phyloP scores from a whole-genome alignment of 1,140 invertebrate genomes.

The Pseudomyrmex gracilis region DNA sequence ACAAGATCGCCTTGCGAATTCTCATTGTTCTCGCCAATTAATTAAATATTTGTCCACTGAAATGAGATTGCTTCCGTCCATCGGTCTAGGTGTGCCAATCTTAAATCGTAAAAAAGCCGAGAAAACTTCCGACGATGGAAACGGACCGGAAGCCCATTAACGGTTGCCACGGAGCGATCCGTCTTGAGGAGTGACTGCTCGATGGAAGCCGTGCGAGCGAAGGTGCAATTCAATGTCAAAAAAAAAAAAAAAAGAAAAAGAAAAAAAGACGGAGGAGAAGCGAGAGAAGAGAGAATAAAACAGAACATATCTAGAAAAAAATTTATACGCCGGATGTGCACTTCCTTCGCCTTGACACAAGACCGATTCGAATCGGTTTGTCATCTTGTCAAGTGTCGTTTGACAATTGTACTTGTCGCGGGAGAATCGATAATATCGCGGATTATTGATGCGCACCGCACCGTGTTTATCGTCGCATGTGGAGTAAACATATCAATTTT shows the following conservation, averaged over 20 bases:
- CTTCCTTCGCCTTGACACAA: neutral
- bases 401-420: neutral
- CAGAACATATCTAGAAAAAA: constrained; percentile 5
- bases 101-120: constrained; percentile 56
- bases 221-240: constrained; percentile 37
- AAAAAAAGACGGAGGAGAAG: neutral
- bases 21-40: constrained; percentile 9
- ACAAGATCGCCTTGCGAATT: neutral
- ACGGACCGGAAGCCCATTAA: constrained; percentile 68
- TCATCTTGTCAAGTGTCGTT: constrained; percentile 4
- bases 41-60: constrained; percentile 46
- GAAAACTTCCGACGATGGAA: constrained; percentile 59
- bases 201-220: constrained; percentile 46
- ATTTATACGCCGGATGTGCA: neutral
- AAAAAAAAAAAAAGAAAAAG: too few species aligned
- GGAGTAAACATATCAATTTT: constrained; percentile 4
- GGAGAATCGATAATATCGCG: constrained; percentile 1
- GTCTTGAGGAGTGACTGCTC: constrained; percentile 64
- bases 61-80: constrained; percentile 47
- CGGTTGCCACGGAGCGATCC: constrained; percentile 55
- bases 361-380: constrained; percentile 14
- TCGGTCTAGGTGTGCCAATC: constrained; percentile 46
- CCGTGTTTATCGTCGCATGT: neutral
- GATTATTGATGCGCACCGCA: neutral
- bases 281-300: constrained; percentile 9